Evolutionary conservation across 2,888 invertebrate genomes (phyloP), one percentile per base, ranked within the genome.

Genomic region (Microctonus aethiopoides): DNA sequence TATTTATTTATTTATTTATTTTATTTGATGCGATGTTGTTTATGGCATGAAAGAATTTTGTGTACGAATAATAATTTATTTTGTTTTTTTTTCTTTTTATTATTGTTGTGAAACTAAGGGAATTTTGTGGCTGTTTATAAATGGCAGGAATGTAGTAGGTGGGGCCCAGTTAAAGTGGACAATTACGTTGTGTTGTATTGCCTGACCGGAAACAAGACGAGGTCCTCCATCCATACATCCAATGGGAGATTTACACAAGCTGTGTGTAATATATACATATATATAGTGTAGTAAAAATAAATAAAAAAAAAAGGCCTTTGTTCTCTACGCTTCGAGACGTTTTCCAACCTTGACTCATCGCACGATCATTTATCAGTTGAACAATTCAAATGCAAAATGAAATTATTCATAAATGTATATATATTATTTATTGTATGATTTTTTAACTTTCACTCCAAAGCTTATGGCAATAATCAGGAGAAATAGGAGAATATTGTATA

Each of bases 161-260:
- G 66, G 54, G 66, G 66, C 46, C 16, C 3, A 1, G 46, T 65
- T 20, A 39, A 66, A 70, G 24, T 62, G 66, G 22, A 74, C 73
- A 83, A 82, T 82, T 83, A 82, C 76, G 75, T 16, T 46, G 16
- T 20, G 16, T 3, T 1, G 6, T 79, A 76, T 79, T 77, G 76
- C 78, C 79, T 78, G 81, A 79, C 80, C 80, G 83, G 82, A 83
- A 81, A 75, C 76, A 68, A 73, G 75, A 72, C 71, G 46, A 46
- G 51, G 60, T 63, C 67, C 64, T 67, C 56, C 64, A 54, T 57
- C 63, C 57, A 29, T 10, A 57, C 10, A 34, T 9, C 36, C 32
- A 52, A 54, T 54, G 36, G 29, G 22, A 24, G 52, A 69, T 52
- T 60, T 34, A 65, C 64, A 46, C 24, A 24, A 26, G 51, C 11